Evolutionary conservation across 92 coral and sea anemone species (phyloP).

Genomic region (Zoanthus solanderi): DNA sequence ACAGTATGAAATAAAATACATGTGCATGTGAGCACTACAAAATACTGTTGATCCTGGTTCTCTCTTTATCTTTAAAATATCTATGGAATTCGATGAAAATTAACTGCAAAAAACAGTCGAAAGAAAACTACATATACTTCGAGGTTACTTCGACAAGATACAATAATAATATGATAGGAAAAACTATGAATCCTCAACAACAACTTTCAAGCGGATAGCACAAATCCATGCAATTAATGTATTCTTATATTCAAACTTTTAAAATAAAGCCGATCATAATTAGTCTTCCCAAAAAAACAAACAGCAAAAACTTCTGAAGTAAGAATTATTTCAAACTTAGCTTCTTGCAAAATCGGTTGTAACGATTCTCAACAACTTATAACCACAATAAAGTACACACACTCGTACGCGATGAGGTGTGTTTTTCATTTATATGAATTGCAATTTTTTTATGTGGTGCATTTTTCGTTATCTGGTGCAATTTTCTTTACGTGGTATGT

Average conservation of each 20-base stretch:
- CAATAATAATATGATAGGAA: slow-evolving; percentile 7
- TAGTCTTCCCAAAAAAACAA: background rate
- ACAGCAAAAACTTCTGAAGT: background rate
- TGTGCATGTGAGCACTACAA: slow-evolving; percentile 17
- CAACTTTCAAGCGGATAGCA: background rate
- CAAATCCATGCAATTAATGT: slow-evolving; percentile 16
- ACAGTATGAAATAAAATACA: slow-evolving; percentile 19
- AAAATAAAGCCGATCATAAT: background rate
- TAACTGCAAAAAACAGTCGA: slow-evolving; percentile 16
- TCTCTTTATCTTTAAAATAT: background rate
- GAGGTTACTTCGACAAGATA: slow-evolving; percentile 17
- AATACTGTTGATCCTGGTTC: slow-evolving; percentile 27
- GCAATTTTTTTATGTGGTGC: background rate
- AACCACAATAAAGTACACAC: slow-evolving; percentile 5
- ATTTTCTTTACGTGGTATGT: background rate
- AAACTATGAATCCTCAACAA: slow-evolving; percentile 13
- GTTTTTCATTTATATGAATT: background rate
- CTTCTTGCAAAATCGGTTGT: slow-evolving; percentile 15
- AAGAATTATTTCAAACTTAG: slow-evolving; percentile 15
- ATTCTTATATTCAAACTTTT: background rate
- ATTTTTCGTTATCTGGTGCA: background rate
- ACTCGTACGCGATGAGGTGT: background rate
- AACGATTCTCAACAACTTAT: slow-evolving; percentile 5
- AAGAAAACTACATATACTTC: background rate
- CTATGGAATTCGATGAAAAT: background rate